Evolutionary conservation across 2,888 invertebrate genomes (phyloP).

Genomic region (Adelognathus sp.): DNA sequence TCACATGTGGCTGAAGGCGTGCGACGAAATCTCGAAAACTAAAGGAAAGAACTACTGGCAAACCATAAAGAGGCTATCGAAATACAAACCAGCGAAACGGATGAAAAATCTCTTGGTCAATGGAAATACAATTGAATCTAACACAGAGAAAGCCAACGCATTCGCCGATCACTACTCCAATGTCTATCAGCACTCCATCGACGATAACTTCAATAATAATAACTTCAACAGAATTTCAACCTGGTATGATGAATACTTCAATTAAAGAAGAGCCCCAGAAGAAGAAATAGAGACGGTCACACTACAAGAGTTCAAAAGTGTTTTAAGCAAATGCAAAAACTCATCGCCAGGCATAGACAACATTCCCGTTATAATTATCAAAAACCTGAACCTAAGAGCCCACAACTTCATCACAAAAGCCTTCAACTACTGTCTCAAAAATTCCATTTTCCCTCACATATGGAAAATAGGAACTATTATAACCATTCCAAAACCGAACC

Average conservation of each 20-base stretch:
- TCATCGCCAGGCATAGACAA: constrained; percentile 3
- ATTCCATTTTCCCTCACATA: neutral
- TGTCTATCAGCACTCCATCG: neutral
- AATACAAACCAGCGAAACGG: neutral
- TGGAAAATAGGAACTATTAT: constrained; percentile 10
- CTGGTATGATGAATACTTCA: neutral
- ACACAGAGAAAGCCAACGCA: neutral
- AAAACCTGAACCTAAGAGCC: neutral
- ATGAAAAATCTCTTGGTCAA: neutral
- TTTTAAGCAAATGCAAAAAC: constrained; percentile 1
- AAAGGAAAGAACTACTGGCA: neutral
- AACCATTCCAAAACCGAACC: constrained; percentile 22
- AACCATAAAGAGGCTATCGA: neutral
- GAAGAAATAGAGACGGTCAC: neutral
- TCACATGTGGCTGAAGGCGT: neutral
- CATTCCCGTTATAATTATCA: constrained; percentile 3
- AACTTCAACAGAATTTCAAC: neutral
- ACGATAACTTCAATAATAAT: neutral
- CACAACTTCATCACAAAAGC: neutral
- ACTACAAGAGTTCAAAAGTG: neutral
- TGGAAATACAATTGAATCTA: neutral
- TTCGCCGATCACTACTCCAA: neutral
- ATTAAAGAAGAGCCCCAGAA: neutral
- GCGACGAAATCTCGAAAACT: neutral
- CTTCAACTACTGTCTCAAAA: neutral